Conservation (phyloP, 2,113 vertebrate genomes). For the Poeciliopsis prolifica region DNA sequence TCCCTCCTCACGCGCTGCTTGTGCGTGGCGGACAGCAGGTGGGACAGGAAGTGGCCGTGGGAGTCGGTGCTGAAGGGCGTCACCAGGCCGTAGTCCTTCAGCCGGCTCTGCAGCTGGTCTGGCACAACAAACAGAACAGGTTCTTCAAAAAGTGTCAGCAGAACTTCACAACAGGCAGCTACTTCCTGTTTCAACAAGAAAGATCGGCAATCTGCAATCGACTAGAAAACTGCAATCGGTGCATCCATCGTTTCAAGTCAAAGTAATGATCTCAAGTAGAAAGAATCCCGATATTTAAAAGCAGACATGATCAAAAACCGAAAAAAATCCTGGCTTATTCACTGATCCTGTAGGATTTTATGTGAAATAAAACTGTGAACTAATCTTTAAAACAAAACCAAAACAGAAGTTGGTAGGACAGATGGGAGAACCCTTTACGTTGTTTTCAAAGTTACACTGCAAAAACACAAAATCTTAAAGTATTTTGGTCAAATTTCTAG, state of each 20-base stretch:
- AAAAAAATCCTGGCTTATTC: too few relatives aligned
- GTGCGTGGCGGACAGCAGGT: constrained; percentile 86
- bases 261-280: background rate
- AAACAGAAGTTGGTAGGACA: too few relatives aligned
- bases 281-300: background rate
- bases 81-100: constrained; percentile 88
- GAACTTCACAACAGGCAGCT: background rate
- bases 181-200: background rate
- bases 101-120: constrained; percentile 77
- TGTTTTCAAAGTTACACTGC: background rate
- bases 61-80: constrained; percentile 90
- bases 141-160: background rate
- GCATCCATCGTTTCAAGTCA: background rate
- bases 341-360: too few relatives aligned
- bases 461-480: too few relatives aligned
- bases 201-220: too few relatives aligned
- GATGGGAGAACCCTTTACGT: background rate
- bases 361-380: too few relatives aligned
- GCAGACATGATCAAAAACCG: too few relatives aligned
- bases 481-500: too few relatives aligned
- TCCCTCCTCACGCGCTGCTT: constrained; percentile 87
- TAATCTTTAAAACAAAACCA: too few relatives aligned
- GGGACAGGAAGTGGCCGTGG: constrained; percentile 89
- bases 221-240: too few relatives aligned
- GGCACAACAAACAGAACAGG: constrained; percentile 25